These are phyloP conservation scores for Pteronotus mesoamericanus DNA, from an alignment of 2,797 vertebrate species.

Conservation along the genomic window DNA sequence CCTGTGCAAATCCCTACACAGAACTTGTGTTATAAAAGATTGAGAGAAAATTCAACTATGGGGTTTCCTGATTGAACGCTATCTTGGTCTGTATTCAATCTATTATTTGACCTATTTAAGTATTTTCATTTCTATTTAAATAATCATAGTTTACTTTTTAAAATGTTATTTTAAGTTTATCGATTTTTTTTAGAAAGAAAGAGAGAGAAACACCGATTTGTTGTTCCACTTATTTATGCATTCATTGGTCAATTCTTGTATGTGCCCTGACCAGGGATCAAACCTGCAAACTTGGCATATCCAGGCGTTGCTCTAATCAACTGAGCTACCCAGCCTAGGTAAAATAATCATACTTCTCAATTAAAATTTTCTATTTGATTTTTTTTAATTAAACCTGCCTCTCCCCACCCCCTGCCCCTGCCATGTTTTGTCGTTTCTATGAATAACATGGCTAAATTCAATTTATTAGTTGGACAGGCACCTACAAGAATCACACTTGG, in stretches of 20 bases:
- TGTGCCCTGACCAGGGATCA: too few species aligned
- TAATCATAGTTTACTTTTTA: neutral
- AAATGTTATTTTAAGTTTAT: too few species aligned
- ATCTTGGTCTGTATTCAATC: neutral
- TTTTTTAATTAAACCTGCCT: neutral
- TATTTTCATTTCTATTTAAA: constrained; percentile 37
- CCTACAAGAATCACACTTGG: neutral
- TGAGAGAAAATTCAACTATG: neutral
- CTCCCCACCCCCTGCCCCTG: too few species aligned
- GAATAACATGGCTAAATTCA: neutral
- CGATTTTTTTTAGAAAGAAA: too few species aligned
- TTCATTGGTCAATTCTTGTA: too few species aligned
- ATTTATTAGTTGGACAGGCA: neutral
- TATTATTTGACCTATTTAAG: neutral
- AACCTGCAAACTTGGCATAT: too few species aligned
- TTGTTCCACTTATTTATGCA: too few species aligned
- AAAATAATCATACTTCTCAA: neutral
- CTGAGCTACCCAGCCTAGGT: too few species aligned
- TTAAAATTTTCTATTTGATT: neutral
- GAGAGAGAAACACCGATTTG: too few species aligned
- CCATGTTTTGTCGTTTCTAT: neutral
- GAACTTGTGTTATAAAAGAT: neutral
- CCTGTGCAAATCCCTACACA: neutral
- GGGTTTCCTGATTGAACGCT: neutral
- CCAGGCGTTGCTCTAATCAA: too few species aligned